Evolutionary conservation across 2,113 vertebrate species (phyloP).

Genomic region (Marmota flaviventris): DNA sequence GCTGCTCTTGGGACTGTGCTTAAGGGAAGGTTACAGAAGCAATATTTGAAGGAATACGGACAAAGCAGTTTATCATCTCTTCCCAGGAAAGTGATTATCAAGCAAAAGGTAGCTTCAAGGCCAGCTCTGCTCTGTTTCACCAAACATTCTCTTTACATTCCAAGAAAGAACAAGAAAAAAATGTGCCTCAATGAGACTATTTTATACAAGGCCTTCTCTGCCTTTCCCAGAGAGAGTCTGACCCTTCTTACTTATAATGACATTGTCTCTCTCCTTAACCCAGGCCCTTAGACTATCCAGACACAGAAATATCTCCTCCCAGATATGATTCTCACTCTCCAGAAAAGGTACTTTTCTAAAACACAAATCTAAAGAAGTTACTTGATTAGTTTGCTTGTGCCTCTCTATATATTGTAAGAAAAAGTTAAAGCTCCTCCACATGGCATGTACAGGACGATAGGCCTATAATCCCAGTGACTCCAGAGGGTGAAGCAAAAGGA

Average conservation of each 20-base stretch:
- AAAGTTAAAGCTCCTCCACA: neutral
- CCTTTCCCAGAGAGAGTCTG: neutral
- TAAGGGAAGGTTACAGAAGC: conserved; percentile 72
- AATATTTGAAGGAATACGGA: conserved; percentile 72
- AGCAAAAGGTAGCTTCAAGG: conserved; percentile 73
- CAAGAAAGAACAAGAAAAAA: conserved; percentile 60
- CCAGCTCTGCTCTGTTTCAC: conserved; percentile 52
- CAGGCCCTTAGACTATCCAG: neutral
- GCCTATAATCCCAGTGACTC: too few species aligned
- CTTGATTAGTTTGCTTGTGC: neutral
- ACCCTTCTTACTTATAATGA: conserved; percentile 25
- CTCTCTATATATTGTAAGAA: neutral
- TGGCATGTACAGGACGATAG: neutral
- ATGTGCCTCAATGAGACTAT: neutral
- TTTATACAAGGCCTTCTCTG: conserved; percentile 38
- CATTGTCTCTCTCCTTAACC: conserved; percentile 27
- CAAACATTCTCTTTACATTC: conserved; percentile 70
- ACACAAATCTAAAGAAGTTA: neutral
- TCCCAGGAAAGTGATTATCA: conserved; percentile 65
- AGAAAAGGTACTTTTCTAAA: conserved; percentile 36
- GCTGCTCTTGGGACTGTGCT: conserved; percentile 63
- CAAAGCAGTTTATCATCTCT: conserved; percentile 70
- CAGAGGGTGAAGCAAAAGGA: too few species aligned
- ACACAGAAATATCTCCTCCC: neutral
- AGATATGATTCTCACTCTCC: neutral